A percentile compares a stretch with the other conserved stretches of the same genome.
phyloP scores from a whole-genome alignment of 23 tunicate species.

The Halocynthia roretzi region DNA sequence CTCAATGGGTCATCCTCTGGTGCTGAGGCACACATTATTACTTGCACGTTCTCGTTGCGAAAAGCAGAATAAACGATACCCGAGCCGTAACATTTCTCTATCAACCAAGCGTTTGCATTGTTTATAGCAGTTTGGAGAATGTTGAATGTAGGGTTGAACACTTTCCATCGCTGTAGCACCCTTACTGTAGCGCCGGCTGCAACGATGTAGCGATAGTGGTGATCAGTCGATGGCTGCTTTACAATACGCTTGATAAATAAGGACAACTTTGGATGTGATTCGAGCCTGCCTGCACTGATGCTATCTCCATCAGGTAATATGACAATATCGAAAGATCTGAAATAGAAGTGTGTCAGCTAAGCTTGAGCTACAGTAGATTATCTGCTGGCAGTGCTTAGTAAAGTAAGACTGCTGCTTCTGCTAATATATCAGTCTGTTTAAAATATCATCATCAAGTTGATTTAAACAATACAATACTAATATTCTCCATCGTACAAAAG shows the following conservation, averaged over 20 bases:
- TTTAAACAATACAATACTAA: too few relatives aligned
- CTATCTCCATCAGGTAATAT: constrained; percentile 33
- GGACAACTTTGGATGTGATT: constrained; percentile 9
- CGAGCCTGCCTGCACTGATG: constrained; percentile 11
- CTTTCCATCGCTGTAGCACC: not conserved
- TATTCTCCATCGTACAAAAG: too few relatives aligned
- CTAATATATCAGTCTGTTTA: not conserved
- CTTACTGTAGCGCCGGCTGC: constrained; percentile 2
- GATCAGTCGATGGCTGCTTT: not conserved
- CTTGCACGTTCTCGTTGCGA: not conserved
- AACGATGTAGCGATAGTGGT: not conserved
- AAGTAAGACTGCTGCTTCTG: too few relatives aligned
- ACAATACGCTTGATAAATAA: constrained; percentile 1
- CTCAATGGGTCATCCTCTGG: constrained; percentile 8
- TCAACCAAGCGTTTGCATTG: constrained; percentile 1
- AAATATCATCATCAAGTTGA: not conserved
- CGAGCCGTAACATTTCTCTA: not conserved
- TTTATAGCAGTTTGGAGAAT: not conserved
- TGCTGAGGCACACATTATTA: constrained; percentile 5
- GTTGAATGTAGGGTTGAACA: not conserved
- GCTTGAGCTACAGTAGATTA: not conserved
- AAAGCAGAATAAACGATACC: not conserved
- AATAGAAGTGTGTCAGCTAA: not conserved
- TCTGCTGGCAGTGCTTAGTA: too few relatives aligned
- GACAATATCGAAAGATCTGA: constrained; percentile 17